Conservation (phyloP, 2,888 invertebrate species). For the Nebria salina region DNA sequence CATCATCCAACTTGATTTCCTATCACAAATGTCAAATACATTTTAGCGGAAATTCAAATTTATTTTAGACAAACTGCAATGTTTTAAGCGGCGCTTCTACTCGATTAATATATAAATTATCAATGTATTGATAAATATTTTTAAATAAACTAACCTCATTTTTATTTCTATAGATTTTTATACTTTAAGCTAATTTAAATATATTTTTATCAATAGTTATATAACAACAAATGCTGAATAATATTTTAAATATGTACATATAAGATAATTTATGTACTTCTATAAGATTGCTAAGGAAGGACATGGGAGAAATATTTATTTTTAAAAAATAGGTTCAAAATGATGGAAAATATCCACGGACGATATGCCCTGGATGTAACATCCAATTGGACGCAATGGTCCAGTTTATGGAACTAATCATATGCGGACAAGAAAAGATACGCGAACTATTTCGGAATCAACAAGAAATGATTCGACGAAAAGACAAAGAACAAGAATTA, state of each 20-base stretch:
- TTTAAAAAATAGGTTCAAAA: slow-evolving; percentile 68
- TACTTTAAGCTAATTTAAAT: too few relatives aligned
- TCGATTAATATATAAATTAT: not conserved
- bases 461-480: slow-evolving; percentile 59
- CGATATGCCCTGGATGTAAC: slow-evolving; percentile 80
- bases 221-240: too few relatives aligned
- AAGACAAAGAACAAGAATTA: slow-evolving; percentile 59
- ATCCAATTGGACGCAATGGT: slow-evolving; percentile 79
- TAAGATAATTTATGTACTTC: slow-evolving; percentile 38
- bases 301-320: slow-evolving; percentile 5
- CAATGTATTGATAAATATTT: not conserved
- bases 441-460: slow-evolving; percentile 64
- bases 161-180: slow-evolving; percentile 36
- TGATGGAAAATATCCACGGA: slow-evolving; percentile 75
- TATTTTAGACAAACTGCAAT: slow-evolving; percentile 15
- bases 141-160: not conserved
- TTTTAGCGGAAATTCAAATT: slow-evolving; percentile 50
- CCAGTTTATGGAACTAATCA: slow-evolving; percentile 77
- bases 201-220: too few relatives aligned
- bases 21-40: slow-evolving; percentile 51
- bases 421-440: slow-evolving; percentile 74
- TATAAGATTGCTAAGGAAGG: not conserved
- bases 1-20: slow-evolving; percentile 56
- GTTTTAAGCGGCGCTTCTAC: not conserved
- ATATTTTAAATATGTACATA: not conserved